phyloP scores from a whole-genome alignment of 1,140 invertebrate genomes.

The Limonius californicus region DNA sequence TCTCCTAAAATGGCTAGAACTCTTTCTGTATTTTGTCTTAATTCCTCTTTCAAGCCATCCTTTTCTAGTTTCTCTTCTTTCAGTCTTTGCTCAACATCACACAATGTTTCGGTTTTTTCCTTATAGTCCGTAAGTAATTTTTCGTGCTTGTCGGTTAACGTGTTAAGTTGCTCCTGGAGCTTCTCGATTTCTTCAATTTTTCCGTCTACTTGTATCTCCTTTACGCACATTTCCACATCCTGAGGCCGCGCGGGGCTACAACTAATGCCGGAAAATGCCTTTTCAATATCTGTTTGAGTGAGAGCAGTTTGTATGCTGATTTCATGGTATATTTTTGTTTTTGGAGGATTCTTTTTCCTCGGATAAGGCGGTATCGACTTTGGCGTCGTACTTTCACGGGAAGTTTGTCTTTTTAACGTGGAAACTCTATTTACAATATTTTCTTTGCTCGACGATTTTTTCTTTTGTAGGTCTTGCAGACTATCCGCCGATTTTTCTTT shows the following conservation, averaged over 20 bases:
- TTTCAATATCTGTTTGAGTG: constrained; percentile 64
- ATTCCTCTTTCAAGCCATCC: constrained; percentile 64
- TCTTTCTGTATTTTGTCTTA: constrained; percentile 66
- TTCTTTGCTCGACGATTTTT: constrained; percentile 46
- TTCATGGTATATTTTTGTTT: constrained; percentile 76
- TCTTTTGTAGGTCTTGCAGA: constrained; percentile 42
- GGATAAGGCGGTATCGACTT: constrained; percentile 55
- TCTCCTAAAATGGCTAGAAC: constrained; percentile 65
- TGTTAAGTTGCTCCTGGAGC: constrained; percentile 55
- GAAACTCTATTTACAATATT: constrained; percentile 40
- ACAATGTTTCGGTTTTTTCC: constrained; percentile 48
- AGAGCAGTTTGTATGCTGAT: constrained; percentile 69
- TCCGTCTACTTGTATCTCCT: constrained; percentile 66
- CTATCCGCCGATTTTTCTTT: constrained; percentile 52
- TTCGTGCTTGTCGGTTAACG: constrained; percentile 44
- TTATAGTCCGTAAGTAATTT: constrained; percentile 40
- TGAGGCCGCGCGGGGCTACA: constrained; percentile 44
- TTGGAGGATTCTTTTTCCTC: constrained; percentile 49
- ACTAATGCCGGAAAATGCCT: constrained; percentile 59
- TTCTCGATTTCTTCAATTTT: constrained; percentile 58
- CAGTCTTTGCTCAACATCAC: constrained; percentile 52
- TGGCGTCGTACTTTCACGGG: constrained; percentile 36
- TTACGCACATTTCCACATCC: constrained; percentile 39
- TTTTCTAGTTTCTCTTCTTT: constrained; percentile 65
- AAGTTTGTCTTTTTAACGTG: constrained; percentile 44